Evolutionary conservation across 2,113 vertebrate genomes (phyloP), one percentile per base, ranked within the genome.

Genomic region (Chlorodrepanis virens): DNA sequence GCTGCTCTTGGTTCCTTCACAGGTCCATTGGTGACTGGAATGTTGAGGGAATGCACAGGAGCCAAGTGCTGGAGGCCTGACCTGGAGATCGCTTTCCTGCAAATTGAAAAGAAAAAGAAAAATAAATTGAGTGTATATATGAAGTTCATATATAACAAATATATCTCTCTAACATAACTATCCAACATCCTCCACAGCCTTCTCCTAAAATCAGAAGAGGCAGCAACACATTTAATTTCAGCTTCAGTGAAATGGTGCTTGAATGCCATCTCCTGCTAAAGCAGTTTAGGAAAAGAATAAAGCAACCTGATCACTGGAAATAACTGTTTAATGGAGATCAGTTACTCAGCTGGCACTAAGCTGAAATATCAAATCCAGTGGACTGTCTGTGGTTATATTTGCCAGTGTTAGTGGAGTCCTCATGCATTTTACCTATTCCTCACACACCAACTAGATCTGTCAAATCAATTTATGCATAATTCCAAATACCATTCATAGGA

Each of bases 51-150:
- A 53, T 99, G 99, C 27, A 98, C 98, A 4, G 99, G 99, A 45
- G 98, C 98, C 96, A 99, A 98, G 95, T 99, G 99, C 97, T 99
- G 99, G 72, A 99, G 98, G 87, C 99, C 99, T 40, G 99, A 99
- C 72, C 99, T 98, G 65, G 99, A 99, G 97, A 99, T 99, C n/a
- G 99, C 99, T 97, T 99, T 99, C 98, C 99, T 99, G 97, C 44
- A 98, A 96, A 95, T 96, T 94, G 76, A 95, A 96, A 81, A 95
- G 61, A 89, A 77, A 47, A 60, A 91, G 39, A 94, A 22, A 96
- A 53, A 83, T 91, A 91, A 90, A 94, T 92, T 22, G 80, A 87
- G 10, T 29, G 35, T n/a, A 81, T 59, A 68, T 33, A 27, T 84
- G 19, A 64, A 77, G 8, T 35, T 20, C 44, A 78, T 61, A 39